Conservation (phyloP, 2,113 vertebrate species). For the Cochlearius cochlearius region DNA sequence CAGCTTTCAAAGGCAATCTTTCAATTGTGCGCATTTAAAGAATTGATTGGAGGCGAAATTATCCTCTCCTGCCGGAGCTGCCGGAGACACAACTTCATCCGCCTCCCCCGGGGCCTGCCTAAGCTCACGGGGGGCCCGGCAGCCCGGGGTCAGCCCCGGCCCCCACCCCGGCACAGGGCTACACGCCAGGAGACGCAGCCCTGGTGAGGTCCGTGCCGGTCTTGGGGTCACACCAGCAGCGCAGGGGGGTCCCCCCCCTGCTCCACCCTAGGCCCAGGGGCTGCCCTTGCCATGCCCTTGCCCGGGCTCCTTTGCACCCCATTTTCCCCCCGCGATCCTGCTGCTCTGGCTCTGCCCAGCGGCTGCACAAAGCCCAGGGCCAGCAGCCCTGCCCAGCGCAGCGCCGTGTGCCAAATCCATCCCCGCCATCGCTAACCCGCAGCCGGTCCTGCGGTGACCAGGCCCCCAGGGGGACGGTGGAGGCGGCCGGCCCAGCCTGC, state of each 20-base stretch:
- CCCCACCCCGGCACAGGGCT: accelerated
- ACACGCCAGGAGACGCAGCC: neutral
- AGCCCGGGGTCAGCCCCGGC: neutral
- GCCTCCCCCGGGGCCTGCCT: neutral
- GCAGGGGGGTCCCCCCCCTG: too few species aligned
- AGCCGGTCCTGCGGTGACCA: neutral
- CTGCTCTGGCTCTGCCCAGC: accelerated
- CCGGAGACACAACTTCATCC: conserved; percentile 33
- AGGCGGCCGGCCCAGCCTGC: neutral
- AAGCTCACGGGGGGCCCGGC: neutral
- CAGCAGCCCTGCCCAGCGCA: neutral
- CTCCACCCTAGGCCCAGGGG: neutral
- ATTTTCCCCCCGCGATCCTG: accelerated
- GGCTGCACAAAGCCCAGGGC: neutral
- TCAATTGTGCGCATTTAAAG: conserved; percentile 69
- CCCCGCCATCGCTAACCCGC: accelerated
- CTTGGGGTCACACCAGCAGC: neutral
- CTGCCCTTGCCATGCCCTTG: neutral
- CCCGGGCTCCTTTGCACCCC: neutral
- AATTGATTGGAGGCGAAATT: conserved; percentile 67
- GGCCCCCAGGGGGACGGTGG: accelerated
- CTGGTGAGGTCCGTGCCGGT: accelerated
- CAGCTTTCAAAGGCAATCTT: conserved; percentile 68
- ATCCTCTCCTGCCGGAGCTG: conserved; percentile 24
- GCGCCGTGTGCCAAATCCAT: neutral